Percentiles rank a stretch among this genome's conserved stretches.
These are phyloP conservation scores for Eurosta solidaginis DNA, from an alignment of 1,140 invertebrate species.

Conservation along the genomic window DNA sequence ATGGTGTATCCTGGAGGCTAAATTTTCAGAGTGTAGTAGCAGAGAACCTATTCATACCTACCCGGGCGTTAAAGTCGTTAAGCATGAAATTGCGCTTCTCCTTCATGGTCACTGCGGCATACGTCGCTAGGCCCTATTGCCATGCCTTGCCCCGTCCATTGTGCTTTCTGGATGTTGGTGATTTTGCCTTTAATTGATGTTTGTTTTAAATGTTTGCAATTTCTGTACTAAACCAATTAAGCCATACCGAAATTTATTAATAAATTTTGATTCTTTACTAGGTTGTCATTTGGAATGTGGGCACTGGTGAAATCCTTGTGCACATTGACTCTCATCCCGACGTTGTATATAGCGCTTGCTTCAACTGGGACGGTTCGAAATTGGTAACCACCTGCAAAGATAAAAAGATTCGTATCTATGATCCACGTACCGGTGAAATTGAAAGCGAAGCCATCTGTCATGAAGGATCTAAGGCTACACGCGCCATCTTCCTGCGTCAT, in stretches of 20 bases:
- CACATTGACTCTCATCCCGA: conserved; percentile 93
- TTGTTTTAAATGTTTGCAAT: background rate
- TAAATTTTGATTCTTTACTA: conserved; percentile 47
- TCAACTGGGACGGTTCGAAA: conserved; percentile 95
- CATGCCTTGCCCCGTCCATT: too few relatives aligned
- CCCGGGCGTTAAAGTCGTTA: too few relatives aligned
- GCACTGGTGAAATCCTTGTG: conserved; percentile 91
- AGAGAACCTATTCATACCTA: too few relatives aligned
- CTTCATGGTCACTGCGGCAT: too few relatives aligned
- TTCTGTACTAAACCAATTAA: too few relatives aligned
- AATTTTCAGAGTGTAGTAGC: too few relatives aligned
- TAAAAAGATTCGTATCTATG: conserved; percentile 95
- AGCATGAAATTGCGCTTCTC: too few relatives aligned
- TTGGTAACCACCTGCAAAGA: conserved; percentile 97
- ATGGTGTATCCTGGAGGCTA: too few relatives aligned
- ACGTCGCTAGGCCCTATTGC: too few relatives aligned
- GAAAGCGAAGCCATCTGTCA: conserved; percentile 89
- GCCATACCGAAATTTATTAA: conserved; percentile 1
- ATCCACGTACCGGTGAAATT: conserved; percentile 87
- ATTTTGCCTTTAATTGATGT: too few relatives aligned
- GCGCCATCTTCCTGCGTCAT: conserved; percentile 88
- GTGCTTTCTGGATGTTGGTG: too few relatives aligned
- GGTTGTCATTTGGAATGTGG: conserved; percentile 93
- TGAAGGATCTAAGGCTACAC: conserved; percentile 93
- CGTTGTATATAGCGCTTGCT: conserved; percentile 94